Base-by-base conservation (phyloP, 2,113 vertebrate genomes). In the Nothoprocta pentlandii region DNA sequence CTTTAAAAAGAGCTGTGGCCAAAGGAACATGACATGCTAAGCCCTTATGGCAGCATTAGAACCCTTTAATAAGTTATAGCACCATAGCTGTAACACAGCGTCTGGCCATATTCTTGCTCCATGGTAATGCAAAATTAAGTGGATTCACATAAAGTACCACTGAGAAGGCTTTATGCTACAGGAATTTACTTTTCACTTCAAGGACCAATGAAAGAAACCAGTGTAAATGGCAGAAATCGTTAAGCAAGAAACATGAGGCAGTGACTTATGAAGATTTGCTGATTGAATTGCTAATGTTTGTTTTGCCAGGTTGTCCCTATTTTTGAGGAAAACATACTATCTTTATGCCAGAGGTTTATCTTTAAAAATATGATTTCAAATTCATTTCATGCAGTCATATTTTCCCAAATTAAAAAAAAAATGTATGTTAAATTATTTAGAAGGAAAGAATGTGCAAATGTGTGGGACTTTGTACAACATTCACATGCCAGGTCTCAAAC, bases 161-260 rank as follows among this genome's bases (percentile, higher is more conserved):
- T 58, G 54, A 70, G 44, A 87, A 70, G 6, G 28, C 7, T 34
- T 58, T 77, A 25, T 28, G 5, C 39, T 66, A 47, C 84, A 89
- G 61, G 5, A 77, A 74, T 74, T 63, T 69, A 56, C 6, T 54
- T 21, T 83, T 44, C 44, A 73, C 39, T 42, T 85, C 64, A 80
- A 89, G 44, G 39, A 77, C 14, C 25, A 90, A 92, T 64, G 77
- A 95, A 87, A 95, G 84, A 91, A 46, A 61, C 16, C 56, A 82
- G 19, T 15, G 15, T 46, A 26, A 79, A 79, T 3, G 12, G 54
- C 13, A 56, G 9, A 17, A 92, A 12, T 25, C 12, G 46, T 12
- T 39, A 82, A 46, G 8, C 34, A 77, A 79, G 39, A 80, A 44
- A 28, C 9, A 28, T 17, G 32, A 92, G 56, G 1, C 9, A 73